phyloP scores from a whole-genome alignment of 2,888 invertebrate genomes.

The Ornithoptera alexandrae region DNA sequence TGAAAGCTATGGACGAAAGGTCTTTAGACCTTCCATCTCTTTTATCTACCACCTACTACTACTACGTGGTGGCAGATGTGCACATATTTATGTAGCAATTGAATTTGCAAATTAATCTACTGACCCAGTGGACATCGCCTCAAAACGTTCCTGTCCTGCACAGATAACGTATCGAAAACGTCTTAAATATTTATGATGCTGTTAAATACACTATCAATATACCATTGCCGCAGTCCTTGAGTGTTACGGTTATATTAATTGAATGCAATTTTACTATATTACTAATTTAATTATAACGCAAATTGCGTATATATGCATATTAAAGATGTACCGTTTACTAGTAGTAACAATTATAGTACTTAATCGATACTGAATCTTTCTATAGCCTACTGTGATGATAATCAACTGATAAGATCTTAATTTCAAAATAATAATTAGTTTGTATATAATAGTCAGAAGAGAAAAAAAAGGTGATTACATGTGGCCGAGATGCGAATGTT shows the following conservation, averaged over 20 bases:
- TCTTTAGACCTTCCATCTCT: no score
- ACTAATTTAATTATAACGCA: not conserved
- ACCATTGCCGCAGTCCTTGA: not conserved
- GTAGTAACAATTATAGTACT: not conserved
- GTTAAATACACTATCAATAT: conserved; percentile 14
- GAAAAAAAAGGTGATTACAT: no score
- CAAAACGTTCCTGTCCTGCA: conserved; percentile 11
- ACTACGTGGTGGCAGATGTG: no score
- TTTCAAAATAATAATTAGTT: no score
- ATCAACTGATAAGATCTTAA: no score
- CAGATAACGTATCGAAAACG: conserved; percentile 16
- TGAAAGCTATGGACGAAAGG: no score
- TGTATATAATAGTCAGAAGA: no score
- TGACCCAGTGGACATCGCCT: not conserved
- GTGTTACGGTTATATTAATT: conserved; percentile 9
- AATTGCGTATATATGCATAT: not conserved
- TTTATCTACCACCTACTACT: no score
- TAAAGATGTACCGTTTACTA: not conserved
- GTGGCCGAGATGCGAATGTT: no score
- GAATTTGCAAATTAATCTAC: not conserved
- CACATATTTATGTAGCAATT: not conserved
- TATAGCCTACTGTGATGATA: not conserved
- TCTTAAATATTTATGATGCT: conserved; percentile 24
- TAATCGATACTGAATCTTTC: not conserved
- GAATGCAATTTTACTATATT: not conserved